Evolutionary conservation across 2,888 invertebrate species (phyloP).

Genomic region (Schizaphis graminum): DNA sequence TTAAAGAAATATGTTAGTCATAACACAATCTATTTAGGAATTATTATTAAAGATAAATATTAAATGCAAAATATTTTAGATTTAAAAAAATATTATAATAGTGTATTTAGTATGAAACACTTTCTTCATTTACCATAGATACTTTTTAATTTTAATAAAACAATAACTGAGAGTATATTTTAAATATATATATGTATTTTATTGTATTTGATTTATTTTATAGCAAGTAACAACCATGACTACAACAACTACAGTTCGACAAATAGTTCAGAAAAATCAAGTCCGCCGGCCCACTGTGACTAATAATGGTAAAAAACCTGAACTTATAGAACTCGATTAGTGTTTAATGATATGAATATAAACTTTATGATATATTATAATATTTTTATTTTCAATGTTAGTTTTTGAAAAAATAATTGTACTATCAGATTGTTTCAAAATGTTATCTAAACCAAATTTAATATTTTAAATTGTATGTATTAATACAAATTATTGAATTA

Average conservation of each 20-base stretch:
- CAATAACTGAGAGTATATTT: neutral
- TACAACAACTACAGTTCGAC: conserved; percentile 47
- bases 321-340: conserved; percentile 57
- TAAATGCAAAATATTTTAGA: too few relatives aligned
- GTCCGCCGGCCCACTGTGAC: neutral
- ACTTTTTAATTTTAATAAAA: neutral
- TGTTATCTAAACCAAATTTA: neutral
- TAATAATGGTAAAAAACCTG: neutral
- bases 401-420: neutral
- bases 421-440: neutral
- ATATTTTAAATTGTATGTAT: neutral
- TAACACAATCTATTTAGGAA: too few relatives aligned
- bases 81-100: too few relatives aligned
- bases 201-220: neutral
- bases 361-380: neutral
- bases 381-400: neutral
- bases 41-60: too few relatives aligned
- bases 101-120: too few relatives aligned
- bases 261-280: conserved; percentile 18
- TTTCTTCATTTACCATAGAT: too few relatives aligned
- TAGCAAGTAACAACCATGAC: conserved; percentile 52
- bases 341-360: neutral
- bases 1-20: too few relatives aligned
- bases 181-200: neutral
- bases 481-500: neutral